These are phyloP conservation scores for Equus quagga DNA, from an alignment of 2,113 vertebrate species.

Conservation along the genomic window DNA sequence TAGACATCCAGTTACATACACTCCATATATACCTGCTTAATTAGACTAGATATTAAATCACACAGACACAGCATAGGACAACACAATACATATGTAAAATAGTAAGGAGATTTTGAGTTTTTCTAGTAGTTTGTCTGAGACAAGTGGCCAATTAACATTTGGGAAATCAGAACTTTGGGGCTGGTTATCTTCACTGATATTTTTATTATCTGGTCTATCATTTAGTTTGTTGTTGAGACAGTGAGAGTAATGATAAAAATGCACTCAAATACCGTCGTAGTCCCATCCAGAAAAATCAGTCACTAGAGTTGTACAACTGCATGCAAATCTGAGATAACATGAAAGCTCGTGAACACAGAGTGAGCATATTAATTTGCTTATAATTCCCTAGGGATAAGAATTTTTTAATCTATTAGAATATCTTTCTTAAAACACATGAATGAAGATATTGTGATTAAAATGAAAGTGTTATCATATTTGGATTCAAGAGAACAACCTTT, in stretches of 20 bases:
- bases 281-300: constrained; percentile 46
- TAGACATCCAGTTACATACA: not conserved
- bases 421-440: constrained; percentile 28
- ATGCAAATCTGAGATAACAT: constrained; percentile 53
- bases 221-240: not conserved
- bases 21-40: not conserved
- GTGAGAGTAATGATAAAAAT: constrained; percentile 4
- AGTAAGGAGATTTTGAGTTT: constrained; percentile 30
- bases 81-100: not conserved
- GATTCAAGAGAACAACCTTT: constrained; percentile 54
- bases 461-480: constrained; percentile 44
- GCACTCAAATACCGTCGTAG: not conserved
- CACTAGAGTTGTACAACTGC: not conserved
- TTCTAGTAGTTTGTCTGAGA: not conserved
- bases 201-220: constrained; percentile 54
- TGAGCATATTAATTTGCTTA: constrained; percentile 46
- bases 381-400: constrained; percentile 31
- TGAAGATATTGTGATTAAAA: constrained; percentile 66
- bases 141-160: constrained; percentile 4
- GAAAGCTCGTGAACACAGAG: constrained; percentile 23
- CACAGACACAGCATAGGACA: constrained; percentile 45
- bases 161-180: not conserved
- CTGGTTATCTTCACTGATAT: constrained; percentile 35
- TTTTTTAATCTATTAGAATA: constrained; percentile 53
- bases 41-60: constrained; percentile 22